phyloP scores from a whole-genome alignment of 2,113 vertebrate genomes.

The Hiodon tergisus region DNA sequence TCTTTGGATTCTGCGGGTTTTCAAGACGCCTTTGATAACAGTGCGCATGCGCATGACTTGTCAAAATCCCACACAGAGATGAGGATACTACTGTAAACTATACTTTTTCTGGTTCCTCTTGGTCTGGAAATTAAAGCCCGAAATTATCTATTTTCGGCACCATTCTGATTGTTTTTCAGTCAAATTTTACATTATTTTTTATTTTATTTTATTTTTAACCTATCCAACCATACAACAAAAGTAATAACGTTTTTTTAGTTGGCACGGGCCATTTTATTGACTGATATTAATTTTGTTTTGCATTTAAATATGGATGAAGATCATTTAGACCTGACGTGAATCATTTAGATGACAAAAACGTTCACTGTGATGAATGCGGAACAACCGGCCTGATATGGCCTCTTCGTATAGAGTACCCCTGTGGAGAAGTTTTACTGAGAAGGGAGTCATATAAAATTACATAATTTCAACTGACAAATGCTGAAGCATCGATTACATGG shows the following conservation, averaged over 20 bases:
- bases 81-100: too few relatives aligned
- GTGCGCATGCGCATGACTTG: too few relatives aligned
- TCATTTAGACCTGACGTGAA: background rate
- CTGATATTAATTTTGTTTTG: background rate
- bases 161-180: background rate
- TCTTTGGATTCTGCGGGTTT: background rate
- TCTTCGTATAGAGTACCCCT: background rate
- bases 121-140: too few relatives aligned
- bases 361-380: background rate
- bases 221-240: background rate
- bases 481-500: too few relatives aligned
- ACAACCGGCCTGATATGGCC: background rate
- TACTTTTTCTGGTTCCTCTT: too few relatives aligned
- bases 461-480: background rate
- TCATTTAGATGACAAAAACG: background rate
- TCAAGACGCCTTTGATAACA: too few relatives aligned
- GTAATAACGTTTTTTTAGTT: background rate
- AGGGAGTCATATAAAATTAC: background rate
- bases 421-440: background rate
- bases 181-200: background rate
- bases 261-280: too few relatives aligned
- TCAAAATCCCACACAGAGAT: too few relatives aligned
- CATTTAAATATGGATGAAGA: too few relatives aligned
- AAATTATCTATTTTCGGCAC: too few relatives aligned
- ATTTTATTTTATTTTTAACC: background rate